Percentiles rank a stretch among this genome's conserved stretches.
phyloP scores from a whole-genome alignment of 2,888 invertebrate species.

The Oligia strigilis region DNA sequence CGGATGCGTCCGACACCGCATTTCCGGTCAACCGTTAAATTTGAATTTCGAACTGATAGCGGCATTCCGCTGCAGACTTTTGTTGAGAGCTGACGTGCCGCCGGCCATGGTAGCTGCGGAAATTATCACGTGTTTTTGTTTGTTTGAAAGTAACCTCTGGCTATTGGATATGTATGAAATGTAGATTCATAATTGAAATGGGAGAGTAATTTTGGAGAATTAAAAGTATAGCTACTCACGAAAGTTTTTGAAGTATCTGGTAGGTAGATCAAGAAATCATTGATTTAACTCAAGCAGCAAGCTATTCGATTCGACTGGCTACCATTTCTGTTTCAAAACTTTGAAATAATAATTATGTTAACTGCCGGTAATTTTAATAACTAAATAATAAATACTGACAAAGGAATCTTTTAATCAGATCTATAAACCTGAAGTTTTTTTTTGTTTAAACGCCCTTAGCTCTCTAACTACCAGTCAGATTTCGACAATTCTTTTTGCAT shows the following conservation, averaged over 20 bases:
- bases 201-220: no score
- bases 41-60: slow-evolving; percentile 88
- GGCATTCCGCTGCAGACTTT: slow-evolving; percentile 80
- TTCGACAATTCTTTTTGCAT: no score
- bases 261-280: neutral
- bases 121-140: slow-evolving; percentile 72
- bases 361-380: neutral
- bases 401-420: neutral
- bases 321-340: no score
- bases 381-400: neutral
- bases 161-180: slow-evolving; percentile 5
- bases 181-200: neutral
- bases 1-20: slow-evolving; percentile 81
- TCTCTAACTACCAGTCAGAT: no score
- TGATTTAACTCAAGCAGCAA: no score
- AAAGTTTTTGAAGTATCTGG: neutral
- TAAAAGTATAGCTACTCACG: neutral
- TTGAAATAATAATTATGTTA: neutral
- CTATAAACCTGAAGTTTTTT: no score
- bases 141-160: slow-evolving; percentile 43
- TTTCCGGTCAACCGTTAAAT: slow-evolving; percentile 89
- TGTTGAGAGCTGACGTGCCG: slow-evolving; percentile 80
- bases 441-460: no score
- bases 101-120: slow-evolving; percentile 71
- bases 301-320: neutral